These are phyloP conservation scores for Cyclura pinguis DNA, from an alignment of 2,797 vertebrate genomes.

Conservation along the genomic window DNA sequence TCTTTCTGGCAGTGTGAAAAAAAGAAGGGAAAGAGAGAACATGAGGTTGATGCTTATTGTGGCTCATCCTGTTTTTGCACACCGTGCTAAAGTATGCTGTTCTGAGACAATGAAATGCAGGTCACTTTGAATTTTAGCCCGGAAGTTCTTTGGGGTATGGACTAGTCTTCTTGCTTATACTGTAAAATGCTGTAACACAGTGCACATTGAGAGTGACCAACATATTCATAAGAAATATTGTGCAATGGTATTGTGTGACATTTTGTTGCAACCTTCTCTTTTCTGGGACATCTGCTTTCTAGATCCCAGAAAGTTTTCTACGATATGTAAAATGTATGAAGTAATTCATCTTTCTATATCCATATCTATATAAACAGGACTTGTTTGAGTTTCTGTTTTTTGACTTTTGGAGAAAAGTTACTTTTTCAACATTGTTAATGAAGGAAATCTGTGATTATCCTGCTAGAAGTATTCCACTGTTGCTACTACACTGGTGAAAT, in stretches of 20 bases:
- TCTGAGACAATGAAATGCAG: neutral
- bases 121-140: neutral
- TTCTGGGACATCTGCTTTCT: neutral
- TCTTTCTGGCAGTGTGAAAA: neutral
- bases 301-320: constrained; percentile 10
- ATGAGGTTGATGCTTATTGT: neutral
- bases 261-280: neutral
- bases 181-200: too few relatives aligned
- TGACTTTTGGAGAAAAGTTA: neutral
- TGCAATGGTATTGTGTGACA: neutral
- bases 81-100: neutral
- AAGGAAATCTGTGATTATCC: neutral
- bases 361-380: neutral
- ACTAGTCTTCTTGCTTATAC: neutral
- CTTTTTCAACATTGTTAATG: neutral
- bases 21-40: neutral
- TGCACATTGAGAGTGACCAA: neutral
- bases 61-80: neutral
- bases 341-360: neutral
- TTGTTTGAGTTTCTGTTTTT: constrained; percentile 32
- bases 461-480: too few relatives aligned
- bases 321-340: neutral
- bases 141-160: too few relatives aligned
- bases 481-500: neutral
- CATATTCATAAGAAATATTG: neutral